Evolutionary conservation across 2,797 vertebrate genomes (phyloP).

Genomic region (Scomberomorus guttatus): DNA sequence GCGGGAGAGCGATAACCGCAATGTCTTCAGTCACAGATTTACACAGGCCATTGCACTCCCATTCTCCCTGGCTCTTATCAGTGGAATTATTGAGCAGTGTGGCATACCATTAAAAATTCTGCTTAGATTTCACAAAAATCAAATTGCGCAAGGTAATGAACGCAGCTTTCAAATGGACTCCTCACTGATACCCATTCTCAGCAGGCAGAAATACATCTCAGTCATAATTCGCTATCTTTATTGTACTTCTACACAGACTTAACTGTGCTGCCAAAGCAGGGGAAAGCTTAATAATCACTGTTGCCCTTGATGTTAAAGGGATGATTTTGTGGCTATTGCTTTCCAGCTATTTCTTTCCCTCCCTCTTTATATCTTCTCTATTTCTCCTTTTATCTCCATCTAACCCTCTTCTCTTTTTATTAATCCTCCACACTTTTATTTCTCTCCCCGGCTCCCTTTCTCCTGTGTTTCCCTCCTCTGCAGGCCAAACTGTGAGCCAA

Average conservation of each 20-base stretch:
- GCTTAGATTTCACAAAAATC: conserved; percentile 88
- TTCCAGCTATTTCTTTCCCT: conserved; percentile 43
- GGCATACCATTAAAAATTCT: conserved; percentile 87
- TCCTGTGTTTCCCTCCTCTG: background rate
- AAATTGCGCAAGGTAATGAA: conserved; percentile 82
- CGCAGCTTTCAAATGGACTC: conserved; percentile 78
- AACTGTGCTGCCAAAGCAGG: conserved; percentile 71
- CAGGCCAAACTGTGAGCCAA: conserved; percentile 1
- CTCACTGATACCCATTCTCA: conserved; percentile 72
- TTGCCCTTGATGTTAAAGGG: conserved; percentile 78
- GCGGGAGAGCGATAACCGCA: conserved; percentile 76
- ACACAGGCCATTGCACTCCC: conserved; percentile 85
- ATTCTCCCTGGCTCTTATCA: conserved; percentile 83
- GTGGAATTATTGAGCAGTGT: conserved; percentile 85
- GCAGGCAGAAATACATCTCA: conserved; percentile 77
- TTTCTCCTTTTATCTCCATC: conserved; percentile 38
- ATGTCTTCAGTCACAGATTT: conserved; percentile 87
- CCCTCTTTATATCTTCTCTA: conserved; percentile 35
- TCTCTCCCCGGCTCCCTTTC: background rate
- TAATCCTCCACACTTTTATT: background rate
- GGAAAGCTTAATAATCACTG: conserved; percentile 75
- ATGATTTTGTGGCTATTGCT: conserved; percentile 72
- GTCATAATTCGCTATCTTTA: conserved; percentile 83
- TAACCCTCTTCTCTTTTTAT: conserved; percentile 2
- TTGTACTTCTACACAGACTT: conserved; percentile 79